Base-by-base conservation (phyloP, 2,888 invertebrate species). In the Mythimna pallens region DNA sequence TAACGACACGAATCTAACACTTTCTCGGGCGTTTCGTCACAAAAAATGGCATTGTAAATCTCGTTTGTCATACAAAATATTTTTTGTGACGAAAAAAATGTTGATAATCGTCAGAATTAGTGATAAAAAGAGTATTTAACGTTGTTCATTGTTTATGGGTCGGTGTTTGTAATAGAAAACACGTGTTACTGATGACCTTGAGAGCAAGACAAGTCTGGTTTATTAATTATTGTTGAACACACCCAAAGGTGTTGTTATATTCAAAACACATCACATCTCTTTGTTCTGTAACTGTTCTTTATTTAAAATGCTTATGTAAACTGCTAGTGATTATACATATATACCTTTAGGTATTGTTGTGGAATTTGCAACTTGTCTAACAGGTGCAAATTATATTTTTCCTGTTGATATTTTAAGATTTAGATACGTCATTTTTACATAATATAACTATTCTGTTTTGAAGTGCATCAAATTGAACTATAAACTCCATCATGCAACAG, bases 161-260 rank as follows among this genome's bases (percentile, higher is more conserved):
- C 63, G 70, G 74, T 85, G 81, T 86, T 87, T 85, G 86, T 82
- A 79, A 81, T 87, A 85, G 84, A 84, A 82, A 87, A 88, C 89
- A 89, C 88, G 87, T 89, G 89, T 87, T 85, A 74, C 72, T 54
- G 66, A 76, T 88, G 90, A 89, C 92, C 92, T 92, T 93, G 90
- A 81, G 73, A 73, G 67, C 87, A 79, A 86, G 83, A 88, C 87
- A 82, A 83, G 83, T 80, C 82, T 86, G 75, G 84, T 82, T 83
- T 85, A 85, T 77, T 88, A 88, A 88, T 86, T 84, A 83, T 78
- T 71, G 66, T n/a, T 72, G 89, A 84, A 89, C 89, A 90, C 88
- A 89, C 89, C 90, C 90, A 87, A 54, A 76, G 77, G 79, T 78
- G 70, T 82, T 65, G 69, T 81, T 70, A 70, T 85, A 80, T 83